Conservation (phyloP, 2,113 vertebrate genomes). For the Asarcornis scutulata region DNA sequence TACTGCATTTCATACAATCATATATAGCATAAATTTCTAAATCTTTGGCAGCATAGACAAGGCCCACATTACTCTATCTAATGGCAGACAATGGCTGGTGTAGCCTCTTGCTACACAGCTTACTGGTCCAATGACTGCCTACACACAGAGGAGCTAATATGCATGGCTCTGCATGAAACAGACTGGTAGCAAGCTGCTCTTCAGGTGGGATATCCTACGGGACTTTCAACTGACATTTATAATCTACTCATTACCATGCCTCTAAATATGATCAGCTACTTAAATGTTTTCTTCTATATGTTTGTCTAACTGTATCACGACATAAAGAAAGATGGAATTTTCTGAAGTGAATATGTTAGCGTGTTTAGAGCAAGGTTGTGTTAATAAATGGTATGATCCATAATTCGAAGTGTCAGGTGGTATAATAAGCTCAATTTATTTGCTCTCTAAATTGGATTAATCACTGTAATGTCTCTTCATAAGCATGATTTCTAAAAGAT, state of each 20-base stretch:
- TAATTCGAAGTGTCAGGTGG: not conserved
- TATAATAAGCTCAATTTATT: not conserved
- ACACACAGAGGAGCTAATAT: not conserved
- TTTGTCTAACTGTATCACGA: not conserved
- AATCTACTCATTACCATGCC: not conserved
- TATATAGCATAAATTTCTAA: not conserved
- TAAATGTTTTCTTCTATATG: rapidly evolving
- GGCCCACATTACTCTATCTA: not conserved
- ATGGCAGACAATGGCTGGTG: not conserved
- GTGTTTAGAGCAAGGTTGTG: not conserved
- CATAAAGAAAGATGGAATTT: not conserved
- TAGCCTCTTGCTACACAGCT: not conserved
- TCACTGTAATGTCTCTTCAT: not conserved
- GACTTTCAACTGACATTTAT: not conserved
- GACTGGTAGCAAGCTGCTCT: not conserved
- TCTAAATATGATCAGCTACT: not conserved
- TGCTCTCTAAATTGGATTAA: not conserved
- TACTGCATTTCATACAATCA: not conserved
- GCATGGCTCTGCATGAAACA: not conserved
- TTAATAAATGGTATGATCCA: not conserved
- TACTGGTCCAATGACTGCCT: not conserved
- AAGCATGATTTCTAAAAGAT: not conserved
- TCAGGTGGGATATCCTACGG: not conserved
- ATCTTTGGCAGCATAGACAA: not conserved
- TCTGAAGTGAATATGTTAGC: not conserved